These are phyloP conservation scores for Pimephales promelas DNA, from an alignment of 2,113 vertebrate genomes.

Conservation along the genomic window DNA sequence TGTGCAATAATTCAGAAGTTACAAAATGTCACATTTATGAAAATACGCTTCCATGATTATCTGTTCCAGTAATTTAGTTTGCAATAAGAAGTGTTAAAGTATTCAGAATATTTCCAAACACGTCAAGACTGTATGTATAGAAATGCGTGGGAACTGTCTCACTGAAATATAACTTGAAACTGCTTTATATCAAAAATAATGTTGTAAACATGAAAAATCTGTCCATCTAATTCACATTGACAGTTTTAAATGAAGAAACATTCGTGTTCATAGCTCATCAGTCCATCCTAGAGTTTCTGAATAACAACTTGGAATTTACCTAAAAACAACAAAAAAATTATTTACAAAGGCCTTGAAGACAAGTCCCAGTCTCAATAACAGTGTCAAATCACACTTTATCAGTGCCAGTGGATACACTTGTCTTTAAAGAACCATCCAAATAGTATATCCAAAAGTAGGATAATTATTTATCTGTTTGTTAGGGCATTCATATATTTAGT, in stretches of 20 bases:
- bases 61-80: not conserved
- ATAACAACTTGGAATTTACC: constrained; percentile 86
- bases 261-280: not conserved
- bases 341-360: not conserved
- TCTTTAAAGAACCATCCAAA: not conserved
- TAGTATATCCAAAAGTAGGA: too few relatives aligned
- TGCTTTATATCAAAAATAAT: constrained; percentile 19
- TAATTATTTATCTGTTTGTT: too few relatives aligned
- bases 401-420: not conserved
- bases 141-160: not conserved
- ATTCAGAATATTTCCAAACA: not conserved
- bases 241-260: constrained; percentile 7
- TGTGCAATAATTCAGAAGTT: not conserved
- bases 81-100: not conserved
- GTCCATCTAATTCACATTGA: constrained; percentile 43
- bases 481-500: not conserved
- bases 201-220: constrained; percentile 48
- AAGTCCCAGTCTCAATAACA: not conserved
- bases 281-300: constrained; percentile 67
- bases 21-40: not conserved
- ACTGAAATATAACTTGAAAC: not conserved
- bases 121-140: not conserved
- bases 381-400: not conserved
- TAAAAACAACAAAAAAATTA: constrained; percentile 57
- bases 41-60: not conserved